A percentile compares a stretch with the other conserved stretches of the same genome.
phyloP scores from a whole-genome alignment of 2,113 vertebrate species.

The Grammomys surdaster region DNA sequence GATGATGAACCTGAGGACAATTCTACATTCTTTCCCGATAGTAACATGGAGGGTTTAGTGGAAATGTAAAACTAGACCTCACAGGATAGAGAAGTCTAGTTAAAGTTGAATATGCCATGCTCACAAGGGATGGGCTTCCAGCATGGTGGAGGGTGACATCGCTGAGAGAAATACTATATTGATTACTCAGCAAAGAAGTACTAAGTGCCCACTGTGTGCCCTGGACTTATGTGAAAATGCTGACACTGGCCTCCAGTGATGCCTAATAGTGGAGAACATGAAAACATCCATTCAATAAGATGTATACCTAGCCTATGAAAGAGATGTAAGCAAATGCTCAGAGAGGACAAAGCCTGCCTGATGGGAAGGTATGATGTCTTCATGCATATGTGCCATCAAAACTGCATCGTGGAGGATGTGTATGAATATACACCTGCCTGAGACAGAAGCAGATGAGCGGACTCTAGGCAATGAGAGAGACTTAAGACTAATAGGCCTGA shows the following conservation, averaged over 20 bases:
- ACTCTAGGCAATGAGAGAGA: not conserved
- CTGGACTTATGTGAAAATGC: not conserved
- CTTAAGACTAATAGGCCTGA: not conserved
- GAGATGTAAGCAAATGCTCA: not conserved
- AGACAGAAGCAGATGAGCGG: not conserved
- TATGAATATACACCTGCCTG: not conserved
- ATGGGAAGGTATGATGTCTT: not conserved
- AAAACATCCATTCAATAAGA: not conserved
- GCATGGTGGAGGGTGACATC: accelerated
- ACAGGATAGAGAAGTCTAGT: not conserved
- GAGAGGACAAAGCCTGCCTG: not conserved
- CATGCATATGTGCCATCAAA: not conserved
- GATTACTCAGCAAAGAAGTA: not conserved
- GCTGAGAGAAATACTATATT: not conserved
- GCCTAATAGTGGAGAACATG: not conserved
- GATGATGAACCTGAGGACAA: not conserved
- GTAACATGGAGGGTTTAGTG: not conserved
- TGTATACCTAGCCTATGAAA: accelerated
- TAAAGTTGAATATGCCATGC: not conserved
- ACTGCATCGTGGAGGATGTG: not conserved
- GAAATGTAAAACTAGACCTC: not conserved
- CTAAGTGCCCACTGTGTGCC: not conserved
- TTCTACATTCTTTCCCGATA: not conserved
- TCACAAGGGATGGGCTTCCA: too few species aligned
- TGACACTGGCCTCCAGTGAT: not conserved